Evolutionary conservation across 2,888 invertebrate genomes (phyloP).

Genomic region (Troglohyphantes excavatus): DNA sequence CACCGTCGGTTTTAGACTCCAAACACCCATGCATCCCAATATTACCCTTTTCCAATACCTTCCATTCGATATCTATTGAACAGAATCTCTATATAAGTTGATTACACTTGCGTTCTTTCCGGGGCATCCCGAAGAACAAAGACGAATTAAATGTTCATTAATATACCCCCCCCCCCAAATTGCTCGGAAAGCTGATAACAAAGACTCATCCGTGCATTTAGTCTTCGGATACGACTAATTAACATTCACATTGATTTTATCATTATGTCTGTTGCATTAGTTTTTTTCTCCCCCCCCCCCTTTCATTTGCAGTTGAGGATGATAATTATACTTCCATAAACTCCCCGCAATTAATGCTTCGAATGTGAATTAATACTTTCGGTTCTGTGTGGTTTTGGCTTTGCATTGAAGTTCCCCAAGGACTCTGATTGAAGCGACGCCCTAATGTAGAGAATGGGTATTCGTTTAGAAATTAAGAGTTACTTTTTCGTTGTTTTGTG

Average conservation of each 20-base stretch:
- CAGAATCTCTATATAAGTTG: neutral
- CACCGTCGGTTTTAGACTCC: too few relatives aligned
- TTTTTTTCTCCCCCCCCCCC: too few relatives aligned
- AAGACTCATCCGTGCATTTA: neutral
- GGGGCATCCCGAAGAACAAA: neutral
- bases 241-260: slow-evolving; percentile 1
- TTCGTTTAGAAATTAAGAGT: too few relatives aligned
- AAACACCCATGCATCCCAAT: too few relatives aligned
- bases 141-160: slow-evolving; percentile 2
- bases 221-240: neutral
- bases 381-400: neutral
- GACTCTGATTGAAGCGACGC: too few relatives aligned
- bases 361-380: neutral
- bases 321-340: neutral
- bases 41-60: too few relatives aligned
- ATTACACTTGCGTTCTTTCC: neutral
- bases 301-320: neutral
- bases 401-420: too few relatives aligned
- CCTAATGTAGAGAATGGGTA: too few relatives aligned
- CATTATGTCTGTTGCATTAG: neutral
- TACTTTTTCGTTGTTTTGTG: too few relatives aligned
- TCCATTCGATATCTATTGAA: neutral
- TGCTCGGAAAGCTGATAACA: neutral
- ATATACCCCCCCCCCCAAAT: neutral
- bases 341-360: neutral